Percentiles rank a stretch among this genome's conserved stretches.
phyloP scores from a whole-genome alignment of 2,797 vertebrate species.

The Lacerta agilis region DNA sequence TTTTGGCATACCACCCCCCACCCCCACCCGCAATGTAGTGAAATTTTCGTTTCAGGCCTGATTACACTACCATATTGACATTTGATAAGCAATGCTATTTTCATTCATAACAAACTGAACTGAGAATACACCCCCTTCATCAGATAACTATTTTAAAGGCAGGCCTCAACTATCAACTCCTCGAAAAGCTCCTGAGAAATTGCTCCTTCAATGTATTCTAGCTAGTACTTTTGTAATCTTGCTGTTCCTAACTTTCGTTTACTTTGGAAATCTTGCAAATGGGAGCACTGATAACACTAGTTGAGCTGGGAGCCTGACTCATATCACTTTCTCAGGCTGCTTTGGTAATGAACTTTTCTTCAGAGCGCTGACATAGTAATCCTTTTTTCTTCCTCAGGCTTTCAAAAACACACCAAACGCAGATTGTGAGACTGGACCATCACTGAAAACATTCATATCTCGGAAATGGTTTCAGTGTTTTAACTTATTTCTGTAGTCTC shows the following conservation, averaged over 20 bases:
- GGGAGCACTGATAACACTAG: not conserved
- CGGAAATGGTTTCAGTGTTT: not conserved
- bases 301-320: conserved; percentile 8
- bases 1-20: not conserved
- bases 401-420: accelerated
- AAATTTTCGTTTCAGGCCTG: not conserved
- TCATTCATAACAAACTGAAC: conserved; percentile 8
- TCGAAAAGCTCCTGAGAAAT: conserved; percentile 42
- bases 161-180: conserved; percentile 30
- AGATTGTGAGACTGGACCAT: not conserved
- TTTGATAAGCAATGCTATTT: not conserved
- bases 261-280: conserved; percentile 21
- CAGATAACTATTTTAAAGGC: conserved; percentile 41
- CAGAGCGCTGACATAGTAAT: conserved; percentile 18
- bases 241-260: conserved; percentile 33
- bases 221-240: conserved; percentile 29
- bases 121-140: not conserved
- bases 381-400: not conserved
- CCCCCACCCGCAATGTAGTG: not conserved
- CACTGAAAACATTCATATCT: conserved; percentile 38
- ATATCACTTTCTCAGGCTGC: conserved; percentile 20
- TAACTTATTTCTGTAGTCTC: not conserved
- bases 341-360: not conserved
- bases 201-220: conserved; percentile 9
- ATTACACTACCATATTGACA: accelerated